phyloP scores from a whole-genome alignment of 2,113 vertebrate species.

The rat (Rattus norvegicus) region GRCr8 NC_086026.1:23332001-23332500 shows the following conservation, averaged over 20 bases:
- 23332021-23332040: not conserved
- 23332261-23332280: not conserved
- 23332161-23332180: too few species aligned
- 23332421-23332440: not conserved
- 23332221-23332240: not conserved
- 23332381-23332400: not conserved
- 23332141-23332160: not conserved
- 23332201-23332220: not conserved
- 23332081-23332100: not conserved
- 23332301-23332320: not conserved
- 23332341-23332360: not conserved
- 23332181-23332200: not conserved
- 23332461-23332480: not conserved
- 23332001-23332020: conserved; percentile 14
- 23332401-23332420: not conserved
- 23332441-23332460: not conserved
- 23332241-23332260: not conserved
- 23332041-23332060: not conserved
- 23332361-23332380: not conserved
- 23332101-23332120: not conserved
- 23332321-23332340: not conserved
- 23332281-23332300: not conserved
- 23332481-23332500: not conserved
- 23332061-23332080: too few species aligned
- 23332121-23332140: not conserved